Evolutionary conservation across 2,888 invertebrate genomes (phyloP).

Genomic region (Acronicta psi): DNA sequence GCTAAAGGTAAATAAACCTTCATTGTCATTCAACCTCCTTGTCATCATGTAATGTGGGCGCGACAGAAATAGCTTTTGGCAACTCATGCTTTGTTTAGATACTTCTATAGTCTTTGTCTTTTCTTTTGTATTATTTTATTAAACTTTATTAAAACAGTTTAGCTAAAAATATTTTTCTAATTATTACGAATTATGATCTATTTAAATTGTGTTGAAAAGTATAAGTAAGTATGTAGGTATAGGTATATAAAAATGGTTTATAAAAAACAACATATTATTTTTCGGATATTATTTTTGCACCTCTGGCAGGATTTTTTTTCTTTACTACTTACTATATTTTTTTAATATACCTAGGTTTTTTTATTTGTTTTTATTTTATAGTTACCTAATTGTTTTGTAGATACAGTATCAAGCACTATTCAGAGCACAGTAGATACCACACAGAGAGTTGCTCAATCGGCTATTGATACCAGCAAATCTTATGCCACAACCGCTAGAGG

Average conservation of each 20-base stretch:
- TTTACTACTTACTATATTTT: background rate
- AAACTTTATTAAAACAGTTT: too few relatives aligned
- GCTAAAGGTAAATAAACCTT: slow-evolving; percentile 68
- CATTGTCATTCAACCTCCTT: slow-evolving; percentile 20
- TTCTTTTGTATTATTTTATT: slow-evolving; percentile 2
- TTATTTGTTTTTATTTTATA: slow-evolving; percentile 20
- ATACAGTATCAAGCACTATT: slow-evolving; percentile 69
- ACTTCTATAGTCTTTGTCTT: slow-evolving; percentile 24
- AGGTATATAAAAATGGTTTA: too few relatives aligned
- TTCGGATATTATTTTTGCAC: too few relatives aligned
- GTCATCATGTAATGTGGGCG: slow-evolving; percentile 40
- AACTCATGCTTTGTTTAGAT: slow-evolving; percentile 25
- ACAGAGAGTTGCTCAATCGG: slow-evolving; percentile 70
- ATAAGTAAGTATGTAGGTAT: too few relatives aligned
- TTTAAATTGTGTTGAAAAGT: too few relatives aligned
- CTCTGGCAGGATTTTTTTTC: too few relatives aligned
- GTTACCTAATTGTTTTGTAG: slow-evolving; percentile 64
- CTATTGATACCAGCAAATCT: slow-evolving; percentile 68
- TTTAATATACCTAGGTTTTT: background rate
- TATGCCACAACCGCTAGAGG: slow-evolving; percentile 70
- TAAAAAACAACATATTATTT: too few relatives aligned
- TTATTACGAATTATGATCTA: too few relatives aligned
- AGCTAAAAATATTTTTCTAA: too few relatives aligned
- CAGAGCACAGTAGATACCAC: slow-evolving; percentile 70
- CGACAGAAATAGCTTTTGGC: slow-evolving; percentile 41